Percentiles rank a stretch among this genome's conserved stretches.
Evolutionary conservation across 2,113 vertebrate species (phyloP).

Genomic region (Leptobrachium ailaonicum): DNA sequence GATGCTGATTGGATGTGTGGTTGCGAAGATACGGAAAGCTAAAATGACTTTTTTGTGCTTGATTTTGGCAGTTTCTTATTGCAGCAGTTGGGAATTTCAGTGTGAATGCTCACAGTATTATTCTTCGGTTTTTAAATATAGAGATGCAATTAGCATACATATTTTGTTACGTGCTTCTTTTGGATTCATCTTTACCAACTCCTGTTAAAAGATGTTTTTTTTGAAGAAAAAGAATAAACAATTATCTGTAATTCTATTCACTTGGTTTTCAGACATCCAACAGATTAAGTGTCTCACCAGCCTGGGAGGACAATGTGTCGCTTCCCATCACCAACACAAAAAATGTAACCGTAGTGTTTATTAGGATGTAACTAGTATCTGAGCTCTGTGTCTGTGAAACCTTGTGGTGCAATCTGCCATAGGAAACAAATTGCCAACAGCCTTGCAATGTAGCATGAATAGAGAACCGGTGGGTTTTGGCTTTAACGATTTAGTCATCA

Average conservation of each 20-base stretch:
- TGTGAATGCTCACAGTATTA: neutral
- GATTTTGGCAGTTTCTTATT: slow-evolving; percentile 15
- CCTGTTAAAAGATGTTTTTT: neutral
- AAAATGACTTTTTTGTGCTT: slow-evolving; percentile 27
- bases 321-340: too few species aligned
- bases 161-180: neutral
- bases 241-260: neutral
- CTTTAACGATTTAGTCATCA: too few species aligned
- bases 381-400: too few species aligned
- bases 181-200: neutral
- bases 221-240: neutral
- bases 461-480: too few species aligned
- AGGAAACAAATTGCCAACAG: too few species aligned
- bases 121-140: neutral
- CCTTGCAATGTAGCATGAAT: too few species aligned
- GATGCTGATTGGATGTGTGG: slow-evolving; percentile 36
- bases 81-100: slow-evolving; percentile 32
- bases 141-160: neutral
- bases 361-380: too few species aligned
- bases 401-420: too few species aligned
- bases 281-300: too few species aligned
- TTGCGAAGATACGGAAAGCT: slow-evolving; percentile 39
- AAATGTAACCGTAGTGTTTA: too few species aligned
- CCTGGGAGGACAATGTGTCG: too few species aligned
- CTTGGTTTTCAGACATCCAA: too few species aligned